Conservation (phyloP, 92 coral and sea anemone species). For the Epizoanthus stellaris region DNA sequence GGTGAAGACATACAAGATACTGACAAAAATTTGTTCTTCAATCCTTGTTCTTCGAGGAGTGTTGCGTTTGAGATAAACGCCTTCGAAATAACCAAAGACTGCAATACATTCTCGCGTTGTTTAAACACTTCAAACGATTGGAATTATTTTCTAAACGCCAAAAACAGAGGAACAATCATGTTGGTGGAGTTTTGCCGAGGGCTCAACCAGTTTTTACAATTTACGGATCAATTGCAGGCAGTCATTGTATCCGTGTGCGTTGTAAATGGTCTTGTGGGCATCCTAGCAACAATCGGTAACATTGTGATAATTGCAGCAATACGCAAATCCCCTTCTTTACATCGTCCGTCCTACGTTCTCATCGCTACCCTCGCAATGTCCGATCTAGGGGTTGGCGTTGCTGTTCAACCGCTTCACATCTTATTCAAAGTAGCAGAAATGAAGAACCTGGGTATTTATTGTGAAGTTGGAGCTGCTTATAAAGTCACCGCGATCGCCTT, state of each 20-base stretch:
- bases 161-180: too few relatives aligned
- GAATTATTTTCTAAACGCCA: too few relatives aligned
- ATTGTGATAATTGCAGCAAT: slow-evolving; percentile 5
- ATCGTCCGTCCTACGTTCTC: slow-evolving; percentile 19
- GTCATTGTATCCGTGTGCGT: slow-evolving; percentile 16
- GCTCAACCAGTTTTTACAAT: slow-evolving; percentile 18
- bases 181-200: background rate
- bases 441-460: slow-evolving; percentile 5
- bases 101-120: too few relatives aligned
- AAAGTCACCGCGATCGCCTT: slow-evolving; percentile 23
- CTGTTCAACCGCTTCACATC: slow-evolving; percentile 28
- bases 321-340: background rate
- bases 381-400: slow-evolving; percentile 30
- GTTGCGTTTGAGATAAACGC: too few relatives aligned
- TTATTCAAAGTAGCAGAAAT: slow-evolving; percentile 32
- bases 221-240: slow-evolving; percentile 11
- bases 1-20: too few relatives aligned
- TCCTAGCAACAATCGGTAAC: slow-evolving; percentile 1
- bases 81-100: too few relatives aligned
- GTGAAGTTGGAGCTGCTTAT: slow-evolving; percentile 23
- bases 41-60: too few relatives aligned
- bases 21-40: too few relatives aligned
- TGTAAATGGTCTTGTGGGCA: background rate
- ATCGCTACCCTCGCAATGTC: slow-evolving; percentile 27
- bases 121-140: too few relatives aligned